These are phyloP conservation scores for Albula goreensis DNA, from an alignment of 2,113 vertebrate species.

Conservation along the genomic window DNA sequence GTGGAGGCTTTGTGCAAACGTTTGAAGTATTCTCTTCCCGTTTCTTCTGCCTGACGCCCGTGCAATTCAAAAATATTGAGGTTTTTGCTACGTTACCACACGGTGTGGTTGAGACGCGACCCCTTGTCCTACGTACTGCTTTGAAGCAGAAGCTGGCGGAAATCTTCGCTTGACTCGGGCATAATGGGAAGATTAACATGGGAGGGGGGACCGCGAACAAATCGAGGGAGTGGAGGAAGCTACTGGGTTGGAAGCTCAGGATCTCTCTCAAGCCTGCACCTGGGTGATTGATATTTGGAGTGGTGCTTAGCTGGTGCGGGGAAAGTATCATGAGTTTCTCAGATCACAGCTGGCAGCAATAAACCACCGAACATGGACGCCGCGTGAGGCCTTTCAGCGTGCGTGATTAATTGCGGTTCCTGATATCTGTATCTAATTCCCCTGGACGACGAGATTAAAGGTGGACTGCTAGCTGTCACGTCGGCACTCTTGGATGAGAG, in stretches of 20 bases:
- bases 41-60: not conserved
- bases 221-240: not conserved
- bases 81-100: not conserved
- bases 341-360: slow-evolving; percentile 1
- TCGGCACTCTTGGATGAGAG: not conserved
- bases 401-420: not conserved
- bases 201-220: not conserved
- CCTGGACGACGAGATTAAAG: not conserved
- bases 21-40: not conserved
- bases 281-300: not conserved
- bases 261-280: not conserved
- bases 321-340: not conserved
- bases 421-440: not conserved
- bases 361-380: not conserved
- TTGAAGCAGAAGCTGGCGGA: not conserved
- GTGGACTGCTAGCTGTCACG: not conserved
- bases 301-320: not conserved
- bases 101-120: not conserved
- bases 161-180: not conserved
- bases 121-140: not conserved
- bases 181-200: not conserved
- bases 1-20: not conserved
- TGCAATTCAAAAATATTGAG: not conserved
- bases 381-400: not conserved
- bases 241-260: not conserved